Percentiles rank a stretch among this genome's conserved stretches.
Conservation (phyloP, 1,140 invertebrate species). For the Zelostemma sp. region DNA sequence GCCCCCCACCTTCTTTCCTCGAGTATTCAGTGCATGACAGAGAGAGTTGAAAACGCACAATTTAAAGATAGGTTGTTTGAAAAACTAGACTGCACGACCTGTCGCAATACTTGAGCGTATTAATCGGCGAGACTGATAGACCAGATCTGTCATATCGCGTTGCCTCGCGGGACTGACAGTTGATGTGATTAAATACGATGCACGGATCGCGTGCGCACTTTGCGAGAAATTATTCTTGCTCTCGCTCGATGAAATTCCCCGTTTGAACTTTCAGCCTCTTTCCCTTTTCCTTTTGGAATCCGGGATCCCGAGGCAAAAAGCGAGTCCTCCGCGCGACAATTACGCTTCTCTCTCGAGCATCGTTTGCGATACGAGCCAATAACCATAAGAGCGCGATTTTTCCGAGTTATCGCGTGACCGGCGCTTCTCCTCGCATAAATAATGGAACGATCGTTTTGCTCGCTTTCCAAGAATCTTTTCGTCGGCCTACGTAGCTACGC, state of each 20-base stretch:
- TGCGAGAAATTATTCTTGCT: background rate
- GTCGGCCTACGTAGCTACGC: conserved; percentile 21
- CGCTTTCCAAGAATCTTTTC: conserved; percentile 41
- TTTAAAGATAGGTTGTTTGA: conserved; percentile 38
- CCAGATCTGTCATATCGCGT: conserved; percentile 40
- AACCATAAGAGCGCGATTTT: conserved; percentile 36
- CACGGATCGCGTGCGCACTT: conserved; percentile 36
- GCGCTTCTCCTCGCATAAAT: conserved; percentile 39
- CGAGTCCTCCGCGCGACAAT: background rate
- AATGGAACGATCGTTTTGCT: conserved; percentile 49
- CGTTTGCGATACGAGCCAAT: conserved; percentile 13
- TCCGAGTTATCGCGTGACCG: conserved; percentile 50
- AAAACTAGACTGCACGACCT: conserved; percentile 26
- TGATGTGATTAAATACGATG: conserved; percentile 46
- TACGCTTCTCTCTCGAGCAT: background rate
- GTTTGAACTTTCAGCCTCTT: background rate
- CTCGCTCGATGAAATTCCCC: conserved; percentile 22
- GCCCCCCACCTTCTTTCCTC: conserved; percentile 13
- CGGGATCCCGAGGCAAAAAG: background rate
- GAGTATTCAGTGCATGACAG: conserved; percentile 30
- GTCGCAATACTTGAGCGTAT: conserved; percentile 41
- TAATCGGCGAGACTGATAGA: conserved; percentile 45
- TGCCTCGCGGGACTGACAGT: conserved; percentile 40
- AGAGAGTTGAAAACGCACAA: conserved; percentile 33
- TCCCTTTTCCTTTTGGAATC: background rate